A percentile compares a stretch with the other conserved stretches of the same genome.
These are phyloP conservation scores for Vulpes ferrilata DNA, from an alignment of 2,113 vertebrate species.

Conservation along the genomic window DNA sequence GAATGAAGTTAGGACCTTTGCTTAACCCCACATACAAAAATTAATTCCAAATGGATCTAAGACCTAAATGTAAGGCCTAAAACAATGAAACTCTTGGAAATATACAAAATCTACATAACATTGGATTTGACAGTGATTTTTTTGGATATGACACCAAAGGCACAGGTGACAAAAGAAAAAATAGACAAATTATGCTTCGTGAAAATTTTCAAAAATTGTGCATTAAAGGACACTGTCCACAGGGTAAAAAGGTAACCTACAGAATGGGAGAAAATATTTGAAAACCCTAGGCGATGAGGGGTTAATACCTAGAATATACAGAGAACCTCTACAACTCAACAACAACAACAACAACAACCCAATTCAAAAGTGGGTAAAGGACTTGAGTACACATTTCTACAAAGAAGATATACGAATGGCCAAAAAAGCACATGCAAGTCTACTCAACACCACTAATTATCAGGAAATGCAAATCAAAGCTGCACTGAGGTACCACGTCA, in stretches of 20 bases:
- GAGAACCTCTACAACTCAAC: not conserved
- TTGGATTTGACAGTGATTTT: not conserved
- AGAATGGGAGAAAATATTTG: not conserved
- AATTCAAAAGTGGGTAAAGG: not conserved
- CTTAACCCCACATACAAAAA: not conserved
- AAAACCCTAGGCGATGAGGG: not conserved
- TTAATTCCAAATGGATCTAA: not conserved
- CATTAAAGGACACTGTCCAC: not conserved
- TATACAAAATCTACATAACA: not conserved
- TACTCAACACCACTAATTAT: not conserved
- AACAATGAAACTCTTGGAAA: not conserved
- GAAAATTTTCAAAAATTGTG: not conserved
- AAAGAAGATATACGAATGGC: not conserved
- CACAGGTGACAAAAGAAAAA: not conserved
- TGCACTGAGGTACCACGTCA: not conserved
- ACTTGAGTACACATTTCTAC: not conserved
- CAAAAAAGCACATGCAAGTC: not conserved
- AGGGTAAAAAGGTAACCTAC: not conserved
- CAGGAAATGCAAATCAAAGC: not conserved
- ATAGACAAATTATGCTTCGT: not conserved
- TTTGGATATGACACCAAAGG: not conserved
- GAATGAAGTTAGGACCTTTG: not conserved
- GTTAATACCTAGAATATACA: not conserved
- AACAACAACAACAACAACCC: not conserved
- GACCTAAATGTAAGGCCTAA: not conserved